Conservation (phyloP, 1,140 invertebrate species). For the Oreohelix idahoensis region DNA sequence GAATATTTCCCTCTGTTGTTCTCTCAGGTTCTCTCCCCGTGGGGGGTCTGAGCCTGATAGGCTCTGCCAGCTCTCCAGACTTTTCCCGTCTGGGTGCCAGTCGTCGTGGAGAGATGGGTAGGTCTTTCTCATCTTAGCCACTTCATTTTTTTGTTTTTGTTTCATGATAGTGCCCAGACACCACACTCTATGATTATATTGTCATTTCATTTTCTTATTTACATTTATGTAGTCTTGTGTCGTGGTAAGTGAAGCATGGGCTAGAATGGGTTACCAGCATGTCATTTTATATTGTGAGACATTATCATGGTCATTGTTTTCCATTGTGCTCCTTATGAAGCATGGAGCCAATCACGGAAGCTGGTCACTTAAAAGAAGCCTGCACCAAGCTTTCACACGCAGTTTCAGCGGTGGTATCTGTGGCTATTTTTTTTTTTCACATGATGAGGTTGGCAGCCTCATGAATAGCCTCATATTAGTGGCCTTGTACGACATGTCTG, state of each 20-base stretch:
- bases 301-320: no score
- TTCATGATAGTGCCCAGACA: background rate
- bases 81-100: slow-evolving; percentile 17
- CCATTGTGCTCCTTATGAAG: no score
- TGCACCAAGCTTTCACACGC: no score
- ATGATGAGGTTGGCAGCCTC: no score
- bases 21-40: slow-evolving; percentile 21
- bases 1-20: slow-evolving; percentile 19
- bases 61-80: slow-evolving; percentile 38
- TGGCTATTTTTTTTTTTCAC: no score
- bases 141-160: slow-evolving; percentile 4
- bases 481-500: no score
- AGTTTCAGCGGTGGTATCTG: no score
- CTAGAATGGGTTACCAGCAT: no score
- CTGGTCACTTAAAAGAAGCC: no score
- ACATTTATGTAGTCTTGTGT: background rate
- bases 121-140: slow-evolving; percentile 3
- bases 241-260: background rate
- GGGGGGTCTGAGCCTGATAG: slow-evolving; percentile 29
- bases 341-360: no score
- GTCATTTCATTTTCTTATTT: background rate
- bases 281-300: no score
- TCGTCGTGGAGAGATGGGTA: slow-evolving; percentile 18
- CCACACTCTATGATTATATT: background rate
- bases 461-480: no score